Evolutionary conservation across 2,888 invertebrate species (phyloP).

Genomic region (Dorcus hopei): DNA sequence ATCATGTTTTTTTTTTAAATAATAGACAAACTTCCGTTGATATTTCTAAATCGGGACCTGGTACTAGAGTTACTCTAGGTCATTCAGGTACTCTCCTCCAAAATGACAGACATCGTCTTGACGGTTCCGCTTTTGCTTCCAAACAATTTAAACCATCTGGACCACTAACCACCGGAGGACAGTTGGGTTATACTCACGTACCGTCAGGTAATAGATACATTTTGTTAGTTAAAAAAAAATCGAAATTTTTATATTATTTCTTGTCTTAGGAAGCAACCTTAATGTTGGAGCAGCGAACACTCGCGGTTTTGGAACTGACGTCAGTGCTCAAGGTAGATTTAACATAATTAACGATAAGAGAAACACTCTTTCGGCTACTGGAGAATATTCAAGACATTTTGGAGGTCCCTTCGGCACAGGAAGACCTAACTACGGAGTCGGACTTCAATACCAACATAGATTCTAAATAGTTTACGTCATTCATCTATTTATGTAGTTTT

Average conservation of each 20-base stretch:
- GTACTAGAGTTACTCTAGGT: constrained; percentile 9
- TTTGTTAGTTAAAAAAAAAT: background rate
- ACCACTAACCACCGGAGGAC: constrained; percentile 21
- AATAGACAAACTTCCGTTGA: constrained; percentile 9
- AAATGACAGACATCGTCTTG: constrained; percentile 19
- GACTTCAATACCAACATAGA: constrained; percentile 18
- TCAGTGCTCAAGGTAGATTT: constrained; percentile 11
- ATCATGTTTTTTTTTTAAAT: background rate
- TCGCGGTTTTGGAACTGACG: constrained; percentile 17
- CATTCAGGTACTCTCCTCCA: constrained; percentile 21
- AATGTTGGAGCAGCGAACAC: constrained; percentile 12
- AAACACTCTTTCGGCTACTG: constrained; percentile 18
- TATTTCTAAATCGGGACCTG: background rate
- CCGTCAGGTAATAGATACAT: constrained; percentile 17
- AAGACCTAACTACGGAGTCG: constrained; percentile 24
- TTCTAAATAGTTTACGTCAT: constrained; percentile 7
- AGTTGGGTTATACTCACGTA: constrained; percentile 24
- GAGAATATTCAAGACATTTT: constrained; percentile 23
- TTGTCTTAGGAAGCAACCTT: constrained; percentile 9
- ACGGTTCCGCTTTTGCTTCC: constrained; percentile 19
- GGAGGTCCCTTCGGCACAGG: constrained; percentile 23
- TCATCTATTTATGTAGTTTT: background rate
- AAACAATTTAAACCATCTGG: constrained; percentile 19
- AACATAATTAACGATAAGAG: constrained; percentile 15
- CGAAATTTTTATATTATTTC: background rate